A percentile compares a stretch with the other conserved stretches of the same genome.
Conservation (phyloP, 2,797 vertebrate species). For the Hippocampus kuda region DNA sequence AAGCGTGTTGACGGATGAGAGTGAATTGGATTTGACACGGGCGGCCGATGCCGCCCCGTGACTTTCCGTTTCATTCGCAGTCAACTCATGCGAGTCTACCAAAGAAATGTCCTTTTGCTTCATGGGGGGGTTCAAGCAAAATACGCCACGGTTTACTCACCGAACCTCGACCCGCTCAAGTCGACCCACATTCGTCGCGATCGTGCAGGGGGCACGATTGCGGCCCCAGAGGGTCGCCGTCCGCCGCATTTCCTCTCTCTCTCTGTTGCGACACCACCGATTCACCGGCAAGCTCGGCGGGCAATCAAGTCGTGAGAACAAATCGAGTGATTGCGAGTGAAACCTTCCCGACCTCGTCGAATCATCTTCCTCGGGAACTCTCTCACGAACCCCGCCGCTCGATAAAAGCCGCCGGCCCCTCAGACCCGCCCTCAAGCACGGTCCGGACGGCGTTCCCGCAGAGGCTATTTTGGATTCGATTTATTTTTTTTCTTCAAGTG, state of each 20-base stretch:
- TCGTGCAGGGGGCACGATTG: too few relatives aligned
- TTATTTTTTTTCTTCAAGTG: background rate
- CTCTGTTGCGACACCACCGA: too few relatives aligned
- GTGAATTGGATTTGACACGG: constrained; percentile 43
- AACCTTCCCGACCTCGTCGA: background rate
- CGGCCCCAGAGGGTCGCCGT: too few relatives aligned
- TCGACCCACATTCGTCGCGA: too few relatives aligned
- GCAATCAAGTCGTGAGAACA: constrained; percentile 3
- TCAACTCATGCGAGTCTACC: constrained; percentile 30
- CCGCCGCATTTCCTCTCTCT: too few relatives aligned
- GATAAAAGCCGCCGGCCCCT: background rate
- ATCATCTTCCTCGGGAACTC: background rate
- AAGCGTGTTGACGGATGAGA: constrained; percentile 54
- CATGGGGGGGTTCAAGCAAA: background rate
- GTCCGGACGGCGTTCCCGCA: background rate
- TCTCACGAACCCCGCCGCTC: background rate
- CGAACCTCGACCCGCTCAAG: too few relatives aligned
- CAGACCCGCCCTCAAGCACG: too few relatives aligned
- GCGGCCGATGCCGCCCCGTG: background rate
- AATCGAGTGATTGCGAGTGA: constrained; percentile 34
- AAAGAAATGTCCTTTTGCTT: background rate
- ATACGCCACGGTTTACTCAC: too few relatives aligned
- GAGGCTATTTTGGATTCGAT: background rate
- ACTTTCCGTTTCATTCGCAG: constrained; percentile 24
- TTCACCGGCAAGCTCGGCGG: too few relatives aligned